Conservation (phyloP, 2,797 vertebrate species). For the Macropus fuliginosus region DNA sequence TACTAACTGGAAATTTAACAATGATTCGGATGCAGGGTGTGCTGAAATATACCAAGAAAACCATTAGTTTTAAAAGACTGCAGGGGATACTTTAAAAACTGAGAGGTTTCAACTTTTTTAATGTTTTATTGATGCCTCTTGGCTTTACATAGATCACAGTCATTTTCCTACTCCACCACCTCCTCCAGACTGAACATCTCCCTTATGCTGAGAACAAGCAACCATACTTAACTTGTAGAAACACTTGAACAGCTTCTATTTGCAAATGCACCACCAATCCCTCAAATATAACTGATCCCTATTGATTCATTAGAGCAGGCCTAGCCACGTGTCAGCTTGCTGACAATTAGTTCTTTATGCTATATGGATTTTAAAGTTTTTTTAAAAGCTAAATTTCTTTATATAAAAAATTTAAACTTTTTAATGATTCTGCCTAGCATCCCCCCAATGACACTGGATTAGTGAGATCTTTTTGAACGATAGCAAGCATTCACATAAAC, state of each 20-base stretch:
- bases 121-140: background rate
- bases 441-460: constrained; percentile 38
- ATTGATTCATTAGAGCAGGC: background rate
- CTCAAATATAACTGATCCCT: background rate
- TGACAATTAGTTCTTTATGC: background rate
- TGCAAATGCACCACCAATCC: background rate
- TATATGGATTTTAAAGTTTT: background rate
- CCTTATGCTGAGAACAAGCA: background rate
- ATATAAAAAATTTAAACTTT: constrained; percentile 1
- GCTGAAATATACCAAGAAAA: background rate
- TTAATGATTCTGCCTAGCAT: constrained; percentile 15
- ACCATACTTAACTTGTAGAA: constrained; percentile 4
- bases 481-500: constrained; percentile 13
- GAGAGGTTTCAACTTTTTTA: background rate
- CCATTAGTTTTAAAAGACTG: background rate
- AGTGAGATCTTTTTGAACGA: background rate
- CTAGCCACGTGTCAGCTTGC: background rate
- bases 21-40: background rate
- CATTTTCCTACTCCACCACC: background rate
- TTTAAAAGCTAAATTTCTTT: constrained; percentile 1
- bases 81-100: background rate
- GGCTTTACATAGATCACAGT: background rate
- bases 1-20: background rate
- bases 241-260: background rate
- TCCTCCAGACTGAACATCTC: background rate